These are phyloP conservation scores for Brachionus rubens DNA, from an alignment of 1,140 invertebrate genomes.

Conservation along the genomic window DNA sequence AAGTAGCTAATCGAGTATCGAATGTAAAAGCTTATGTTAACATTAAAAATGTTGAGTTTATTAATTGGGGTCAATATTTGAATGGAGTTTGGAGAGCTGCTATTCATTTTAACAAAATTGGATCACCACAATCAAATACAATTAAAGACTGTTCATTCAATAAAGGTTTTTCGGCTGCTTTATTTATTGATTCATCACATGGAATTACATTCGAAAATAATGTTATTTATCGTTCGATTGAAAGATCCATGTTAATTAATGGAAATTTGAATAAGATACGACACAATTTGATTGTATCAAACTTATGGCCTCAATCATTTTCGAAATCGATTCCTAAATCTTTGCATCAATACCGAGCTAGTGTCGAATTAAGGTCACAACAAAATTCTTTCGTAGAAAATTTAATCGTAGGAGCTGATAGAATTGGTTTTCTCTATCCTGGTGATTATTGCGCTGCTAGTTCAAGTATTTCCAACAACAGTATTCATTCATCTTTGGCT, in stretches of 20 bases:
- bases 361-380: slow-evolving; percentile 49
- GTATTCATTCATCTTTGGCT: slow-evolving; percentile 43
- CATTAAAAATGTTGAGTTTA: slow-evolving; percentile 1
- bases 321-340: slow-evolving; percentile 47
- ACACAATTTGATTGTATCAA: slow-evolving; percentile 51
- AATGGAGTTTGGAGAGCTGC: background rate
- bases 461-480: slow-evolving; percentile 48
- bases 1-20: background rate
- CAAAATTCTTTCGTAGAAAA: slow-evolving; percentile 50
- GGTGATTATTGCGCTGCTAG: background rate
- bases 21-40: slow-evolving; percentile 21
- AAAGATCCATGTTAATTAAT: slow-evolving; percentile 8
- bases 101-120: background rate
- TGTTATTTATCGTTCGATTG: slow-evolving; percentile 30
- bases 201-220: slow-evolving; percentile 24
- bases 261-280: slow-evolving; percentile 46
- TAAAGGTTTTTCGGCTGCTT: slow-evolving; percentile 3
- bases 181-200: background rate
- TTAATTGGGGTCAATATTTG: background rate
- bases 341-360: slow-evolving; percentile 50
- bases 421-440: slow-evolving; percentile 49
- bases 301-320: slow-evolving; percentile 48
- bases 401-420: slow-evolving; percentile 51
- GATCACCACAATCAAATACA: slow-evolving; percentile 41
- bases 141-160: background rate